Percentiles rank a stretch among this genome's conserved stretches.
These are phyloP conservation scores for Aldabrachelys gigantea DNA, from an alignment of 2,113 vertebrate genomes.

Conservation along the genomic window DNA sequence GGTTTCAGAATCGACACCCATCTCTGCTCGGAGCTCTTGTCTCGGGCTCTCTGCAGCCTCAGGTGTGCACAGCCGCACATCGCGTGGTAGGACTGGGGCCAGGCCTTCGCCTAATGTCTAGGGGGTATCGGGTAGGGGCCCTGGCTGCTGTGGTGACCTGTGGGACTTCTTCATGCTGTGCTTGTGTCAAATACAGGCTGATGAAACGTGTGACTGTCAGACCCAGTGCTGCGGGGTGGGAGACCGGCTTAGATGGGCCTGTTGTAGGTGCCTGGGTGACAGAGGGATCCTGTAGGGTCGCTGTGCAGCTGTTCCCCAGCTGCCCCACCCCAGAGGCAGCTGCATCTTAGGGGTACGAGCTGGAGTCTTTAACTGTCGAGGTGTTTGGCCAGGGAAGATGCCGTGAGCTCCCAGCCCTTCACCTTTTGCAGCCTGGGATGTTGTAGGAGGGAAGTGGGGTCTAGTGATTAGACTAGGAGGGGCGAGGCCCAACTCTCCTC, in stretches of 20 bases:
- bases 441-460: no score
- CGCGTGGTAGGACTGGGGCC: no score
- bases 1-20: background rate
- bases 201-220: background rate
- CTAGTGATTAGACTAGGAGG: no score
- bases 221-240: background rate
- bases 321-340: background rate
- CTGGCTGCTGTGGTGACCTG: background rate
- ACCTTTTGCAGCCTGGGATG: no score
- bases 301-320: background rate
- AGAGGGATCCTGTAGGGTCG: background rate
- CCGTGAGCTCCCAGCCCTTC: background rate
- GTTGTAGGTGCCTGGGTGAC: background rate
- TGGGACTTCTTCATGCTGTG: background rate
- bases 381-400: no score
- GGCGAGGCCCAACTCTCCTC: no score
- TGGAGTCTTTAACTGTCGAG: no score
- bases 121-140: background rate
- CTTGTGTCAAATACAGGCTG: background rate
- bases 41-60: background rate
- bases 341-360: background rate
- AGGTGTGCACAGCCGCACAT: rapidly evolving
- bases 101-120: background rate
- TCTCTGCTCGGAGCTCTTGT: background rate
- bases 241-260: background rate